Conservation (phyloP, 1,140 invertebrate genomes). For the Monochamus saltuarius region DNA sequence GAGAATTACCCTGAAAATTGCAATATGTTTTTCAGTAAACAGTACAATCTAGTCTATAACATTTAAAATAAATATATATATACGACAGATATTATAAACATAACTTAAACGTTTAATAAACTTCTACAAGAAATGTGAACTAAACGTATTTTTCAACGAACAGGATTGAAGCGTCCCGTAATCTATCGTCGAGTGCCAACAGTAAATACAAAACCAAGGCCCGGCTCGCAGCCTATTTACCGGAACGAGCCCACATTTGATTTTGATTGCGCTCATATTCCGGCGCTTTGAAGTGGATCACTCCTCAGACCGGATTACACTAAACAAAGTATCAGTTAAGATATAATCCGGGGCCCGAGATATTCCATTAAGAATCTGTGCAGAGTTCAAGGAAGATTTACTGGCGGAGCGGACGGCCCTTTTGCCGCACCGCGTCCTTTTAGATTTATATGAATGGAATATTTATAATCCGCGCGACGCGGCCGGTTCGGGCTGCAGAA, state of each 20-base stretch:
- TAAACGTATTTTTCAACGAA: too few relatives aligned
- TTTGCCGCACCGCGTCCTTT: conserved; percentile 20
- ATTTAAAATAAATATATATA: too few relatives aligned
- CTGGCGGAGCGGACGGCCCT: conserved; percentile 13
- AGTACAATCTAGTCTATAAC: too few relatives aligned
- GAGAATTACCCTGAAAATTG: too few relatives aligned
- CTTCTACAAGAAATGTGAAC: too few relatives aligned
- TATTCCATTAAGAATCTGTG: conserved; percentile 26
- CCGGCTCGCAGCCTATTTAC: conserved; percentile 15
- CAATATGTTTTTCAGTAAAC: too few relatives aligned
- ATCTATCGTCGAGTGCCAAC: too few relatives aligned
- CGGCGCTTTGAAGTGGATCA: conserved; percentile 18
- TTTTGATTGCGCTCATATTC: conserved; percentile 8
- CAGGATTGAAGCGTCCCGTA: too few relatives aligned
- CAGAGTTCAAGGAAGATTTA: conserved; percentile 21
- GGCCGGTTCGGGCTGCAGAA: conserved; percentile 18
- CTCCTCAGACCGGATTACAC: conserved; percentile 20
- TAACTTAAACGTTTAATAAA: too few relatives aligned
- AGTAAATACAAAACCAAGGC: background rate
- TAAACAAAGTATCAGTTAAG: conserved; percentile 27
- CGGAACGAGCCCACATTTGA: conserved; percentile 21
- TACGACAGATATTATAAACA: too few relatives aligned
- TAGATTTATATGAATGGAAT: conserved; percentile 24
- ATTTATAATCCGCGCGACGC: conserved; percentile 23
- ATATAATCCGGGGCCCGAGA: conserved; percentile 21